A percentile compares a stretch with the other conserved stretches of the same genome.
These are phyloP conservation scores for Dasypogon diadema DNA, from an alignment of 2,888 invertebrate species.

Conservation along the genomic window DNA sequence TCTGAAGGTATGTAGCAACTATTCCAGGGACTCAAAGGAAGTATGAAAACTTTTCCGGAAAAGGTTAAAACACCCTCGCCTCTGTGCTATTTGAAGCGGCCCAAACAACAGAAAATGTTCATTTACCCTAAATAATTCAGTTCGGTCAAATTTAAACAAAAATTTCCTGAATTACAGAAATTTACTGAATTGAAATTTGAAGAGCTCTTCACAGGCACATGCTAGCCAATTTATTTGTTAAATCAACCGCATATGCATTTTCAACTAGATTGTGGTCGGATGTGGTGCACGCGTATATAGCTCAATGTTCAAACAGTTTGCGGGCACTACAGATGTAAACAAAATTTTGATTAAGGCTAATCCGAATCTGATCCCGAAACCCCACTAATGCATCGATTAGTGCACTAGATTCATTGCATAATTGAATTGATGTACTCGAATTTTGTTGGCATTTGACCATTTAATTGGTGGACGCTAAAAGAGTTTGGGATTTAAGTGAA, in stretches of 20 bases:
- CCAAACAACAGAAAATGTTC: too few relatives aligned
- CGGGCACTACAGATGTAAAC: constrained; percentile 28
- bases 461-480: constrained; percentile 17
- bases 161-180: too few relatives aligned
- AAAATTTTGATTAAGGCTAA: constrained; percentile 23
- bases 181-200: too few relatives aligned
- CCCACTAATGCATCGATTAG: constrained; percentile 32
- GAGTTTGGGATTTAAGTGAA: too few relatives aligned
- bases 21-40: too few relatives aligned
- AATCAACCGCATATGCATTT: constrained; percentile 39
- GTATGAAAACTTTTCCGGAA: too few relatives aligned
- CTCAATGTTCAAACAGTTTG: constrained; percentile 26
- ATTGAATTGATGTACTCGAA: constrained; percentile 20
- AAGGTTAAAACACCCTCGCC: too few relatives aligned
- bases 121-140: too few relatives aligned
- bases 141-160: too few relatives aligned
- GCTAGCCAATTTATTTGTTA: constrained; percentile 29
- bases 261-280: constrained; percentile 37
- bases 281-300: background rate
- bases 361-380: constrained; percentile 16
- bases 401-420: constrained; percentile 11
- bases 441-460: constrained; percentile 23
- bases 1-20: too few relatives aligned
- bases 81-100: too few relatives aligned
- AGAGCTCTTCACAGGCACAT: too few relatives aligned